Conservation (phyloP, 2,113 vertebrate genomes). For the Numenius arquata region DNA sequence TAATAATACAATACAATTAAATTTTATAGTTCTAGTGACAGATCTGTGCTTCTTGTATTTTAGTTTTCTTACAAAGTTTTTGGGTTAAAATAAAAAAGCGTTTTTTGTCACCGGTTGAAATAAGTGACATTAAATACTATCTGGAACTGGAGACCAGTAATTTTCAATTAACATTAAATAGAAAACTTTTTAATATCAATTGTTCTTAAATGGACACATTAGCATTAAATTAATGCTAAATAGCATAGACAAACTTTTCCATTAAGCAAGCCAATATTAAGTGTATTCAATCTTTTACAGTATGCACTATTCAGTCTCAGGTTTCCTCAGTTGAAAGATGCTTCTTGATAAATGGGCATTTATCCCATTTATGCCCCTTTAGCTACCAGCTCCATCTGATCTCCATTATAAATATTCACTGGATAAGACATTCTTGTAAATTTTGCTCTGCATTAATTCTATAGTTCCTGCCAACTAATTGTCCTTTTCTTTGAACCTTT, state of each 20-base stretch:
- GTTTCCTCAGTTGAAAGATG: neutral
- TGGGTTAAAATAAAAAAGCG: neutral
- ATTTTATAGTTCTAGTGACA: neutral
- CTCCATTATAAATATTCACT: neutral
- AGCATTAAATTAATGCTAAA: slow-evolving; percentile 66
- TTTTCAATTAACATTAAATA: slow-evolving; percentile 64
- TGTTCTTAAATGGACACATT: neutral
- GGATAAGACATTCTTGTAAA: neutral
- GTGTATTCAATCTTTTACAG: neutral
- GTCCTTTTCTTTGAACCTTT: neutral
- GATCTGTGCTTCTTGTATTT: neutral
- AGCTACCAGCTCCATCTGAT: neutral
- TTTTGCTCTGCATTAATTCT: neutral
- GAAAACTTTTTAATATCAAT: slow-evolving; percentile 51
- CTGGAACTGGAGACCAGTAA: slow-evolving; percentile 20
- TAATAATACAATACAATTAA: neutral
- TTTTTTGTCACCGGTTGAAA: neutral
- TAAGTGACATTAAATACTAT: slow-evolving; percentile 23
- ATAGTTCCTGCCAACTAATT: neutral
- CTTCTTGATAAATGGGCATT: neutral
- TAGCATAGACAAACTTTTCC: neutral
- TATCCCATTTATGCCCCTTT: neutral
- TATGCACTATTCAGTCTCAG: neutral
- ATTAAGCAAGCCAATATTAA: slow-evolving; percentile 30
- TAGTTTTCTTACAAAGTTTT: neutral